phyloP scores from a whole-genome alignment of 2,888 invertebrate species.

The Thecophora atra region DNA sequence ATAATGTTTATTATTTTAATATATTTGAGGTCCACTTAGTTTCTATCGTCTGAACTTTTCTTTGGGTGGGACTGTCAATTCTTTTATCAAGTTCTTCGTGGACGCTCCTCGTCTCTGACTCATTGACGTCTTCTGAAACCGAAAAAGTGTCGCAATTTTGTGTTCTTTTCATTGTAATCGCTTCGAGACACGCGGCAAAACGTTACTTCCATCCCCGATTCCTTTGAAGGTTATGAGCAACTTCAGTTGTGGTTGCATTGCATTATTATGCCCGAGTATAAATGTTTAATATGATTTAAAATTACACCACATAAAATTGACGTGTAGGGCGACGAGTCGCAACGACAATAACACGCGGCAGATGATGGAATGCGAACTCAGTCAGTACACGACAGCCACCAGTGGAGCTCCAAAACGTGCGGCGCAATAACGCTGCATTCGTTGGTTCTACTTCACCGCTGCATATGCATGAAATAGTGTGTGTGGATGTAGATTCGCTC shows the following conservation, averaged over 20 bases:
- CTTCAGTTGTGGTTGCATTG: not conserved
- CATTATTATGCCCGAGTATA: constrained; percentile 53
- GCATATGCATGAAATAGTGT: not conserved
- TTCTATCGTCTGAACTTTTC: not conserved
- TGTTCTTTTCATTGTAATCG: not conserved
- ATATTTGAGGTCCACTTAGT: not conserved
- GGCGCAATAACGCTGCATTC: not conserved
- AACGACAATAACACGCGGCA: constrained; percentile 35
- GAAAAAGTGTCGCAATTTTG: not conserved
- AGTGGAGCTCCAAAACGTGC: not conserved
- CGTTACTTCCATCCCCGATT: constrained; percentile 12
- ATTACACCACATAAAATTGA: constrained; percentile 56
- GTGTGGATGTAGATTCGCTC: constrained; percentile 1
- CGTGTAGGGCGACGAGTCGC: constrained; percentile 10
- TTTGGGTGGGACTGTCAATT: no score
- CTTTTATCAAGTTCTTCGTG: no score
- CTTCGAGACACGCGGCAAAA: not conserved
- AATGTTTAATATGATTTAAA: constrained; percentile 64
- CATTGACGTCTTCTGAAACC: constrained; percentile 19
- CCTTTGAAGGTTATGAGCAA: constrained; percentile 28
- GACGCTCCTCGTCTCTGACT: not conserved
- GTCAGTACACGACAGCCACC: not conserved
- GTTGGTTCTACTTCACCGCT: not conserved
- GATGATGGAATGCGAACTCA: not conserved
- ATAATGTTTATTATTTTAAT: no score